Base-by-base conservation (phyloP, 2,113 vertebrate species). In the Lasiurus borealis region DNA sequence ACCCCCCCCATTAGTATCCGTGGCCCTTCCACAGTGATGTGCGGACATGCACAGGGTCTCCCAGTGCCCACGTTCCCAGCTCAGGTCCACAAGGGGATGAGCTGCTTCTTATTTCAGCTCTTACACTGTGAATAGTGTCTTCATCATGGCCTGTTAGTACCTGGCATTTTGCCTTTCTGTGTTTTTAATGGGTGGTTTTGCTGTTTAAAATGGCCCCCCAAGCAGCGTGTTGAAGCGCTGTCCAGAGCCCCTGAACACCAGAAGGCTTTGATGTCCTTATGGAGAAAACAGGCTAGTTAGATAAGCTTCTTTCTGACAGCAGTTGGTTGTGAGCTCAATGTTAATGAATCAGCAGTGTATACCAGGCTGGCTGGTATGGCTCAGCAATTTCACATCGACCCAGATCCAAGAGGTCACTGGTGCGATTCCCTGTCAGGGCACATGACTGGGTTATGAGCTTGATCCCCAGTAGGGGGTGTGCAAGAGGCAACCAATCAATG, bases 311-410 rank as follows among this genome's bases (percentile, higher is more conserved):
- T 88, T 71, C 14, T 19, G 27, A 34, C 11, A 57, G 62, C 54
- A 66, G 34, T 4, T 89, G 69, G 78, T 25, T 62, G n/a, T 44
- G 8, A 92, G 81, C 40, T 96, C 57, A 71, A 52, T 18, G 54
- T 91, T 76, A 91, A 81, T 16, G 31, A 95, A 91, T 69, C 18
- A 62, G 81, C 34, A 46, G 82, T 78, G 48, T 29, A 50, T 34
- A 36, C 50, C 59, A 68, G 25, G 59, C 23, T 1, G 59, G 59
- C 59, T 27, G 59, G 59, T 62, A 27, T 62, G 59, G 59, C 25
- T 27, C 59, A 62, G 59, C 59, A 62, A 27, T 27, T 62, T 23
- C 10, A 25, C 25, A 62, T 27, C 9, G 59, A 62, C 25, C 59
- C 59, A 62, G 59, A 62, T 27, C 59, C 9, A 62, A 62, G 59